These are phyloP conservation scores for Amyelois transitella DNA, from an alignment of 1,140 invertebrate genomes.

Conservation along the genomic window DNA sequence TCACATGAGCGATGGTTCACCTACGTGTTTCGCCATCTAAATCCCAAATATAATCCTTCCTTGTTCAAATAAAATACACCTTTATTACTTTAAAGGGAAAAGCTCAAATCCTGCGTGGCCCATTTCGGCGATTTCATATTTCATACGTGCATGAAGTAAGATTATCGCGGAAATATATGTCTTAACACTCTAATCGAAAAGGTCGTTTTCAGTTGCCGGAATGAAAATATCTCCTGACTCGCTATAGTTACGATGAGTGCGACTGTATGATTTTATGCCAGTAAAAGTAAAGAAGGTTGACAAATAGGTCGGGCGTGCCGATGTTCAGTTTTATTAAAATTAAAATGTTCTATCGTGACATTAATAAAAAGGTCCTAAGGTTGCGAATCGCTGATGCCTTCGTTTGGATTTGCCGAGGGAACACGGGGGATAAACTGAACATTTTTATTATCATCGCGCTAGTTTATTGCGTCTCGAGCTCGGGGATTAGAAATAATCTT, in stretches of 20 bases:
- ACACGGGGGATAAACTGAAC: conserved; percentile 54
- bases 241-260: conserved; percentile 44
- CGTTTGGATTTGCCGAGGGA: conserved; percentile 48
- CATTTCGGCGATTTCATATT: conserved; percentile 54
- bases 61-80: conserved; percentile 68
- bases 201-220: conserved; percentile 49
- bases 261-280: conserved; percentile 68
- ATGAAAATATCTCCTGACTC: conserved; percentile 17
- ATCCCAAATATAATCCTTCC: conserved; percentile 67
- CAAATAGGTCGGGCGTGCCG: conserved; percentile 68
- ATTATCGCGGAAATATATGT: conserved; percentile 63
- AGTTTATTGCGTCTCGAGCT: conserved; percentile 60
- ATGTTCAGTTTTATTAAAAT: conserved; percentile 72
- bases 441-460: conserved; percentile 64
- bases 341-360: conserved; percentile 62
- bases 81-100: conserved; percentile 70
- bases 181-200: conserved; percentile 59
- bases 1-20: conserved; percentile 74
- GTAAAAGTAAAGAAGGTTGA: conserved; percentile 72
- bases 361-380: conserved; percentile 58
- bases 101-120: conserved; percentile 55
- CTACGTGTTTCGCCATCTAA: conserved; percentile 69
- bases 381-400: conserved; percentile 37
- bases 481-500: conserved; percentile 61
- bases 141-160: conserved; percentile 38